Conservation (phyloP, 2,113 vertebrate genomes). For the Edolisoma coerulescens region DNA sequence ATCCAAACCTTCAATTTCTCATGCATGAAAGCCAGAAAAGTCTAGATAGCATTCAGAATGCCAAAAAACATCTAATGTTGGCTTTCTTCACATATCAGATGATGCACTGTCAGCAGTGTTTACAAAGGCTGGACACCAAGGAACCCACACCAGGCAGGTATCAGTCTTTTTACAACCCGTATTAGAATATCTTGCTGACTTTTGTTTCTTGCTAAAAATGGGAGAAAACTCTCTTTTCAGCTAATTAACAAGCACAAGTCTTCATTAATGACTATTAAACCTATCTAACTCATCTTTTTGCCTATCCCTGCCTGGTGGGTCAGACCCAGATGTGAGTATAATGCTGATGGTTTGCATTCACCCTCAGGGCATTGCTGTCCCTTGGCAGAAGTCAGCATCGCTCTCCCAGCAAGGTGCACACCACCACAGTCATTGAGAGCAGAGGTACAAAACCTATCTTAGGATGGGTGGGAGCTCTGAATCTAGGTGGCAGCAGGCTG, state of each 20-base stretch:
- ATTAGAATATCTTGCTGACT: background rate
- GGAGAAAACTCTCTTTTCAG: background rate
- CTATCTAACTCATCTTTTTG: background rate
- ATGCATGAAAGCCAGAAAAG: background rate
- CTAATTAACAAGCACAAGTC: background rate
- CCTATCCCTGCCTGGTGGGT: background rate
- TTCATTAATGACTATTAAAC: background rate
- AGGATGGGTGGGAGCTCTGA: background rate
- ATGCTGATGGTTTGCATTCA: background rate
- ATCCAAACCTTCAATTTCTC: background rate
- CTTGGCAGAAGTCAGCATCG: background rate
- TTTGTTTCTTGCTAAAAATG: background rate
- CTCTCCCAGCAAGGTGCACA: background rate
- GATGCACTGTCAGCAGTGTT: background rate
- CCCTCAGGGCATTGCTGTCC: background rate
- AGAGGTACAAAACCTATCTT: background rate
- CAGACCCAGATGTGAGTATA: background rate
- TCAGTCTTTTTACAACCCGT: fast-evolving
- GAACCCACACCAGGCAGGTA: background rate
- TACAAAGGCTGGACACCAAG: background rate
- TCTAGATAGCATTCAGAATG: background rate
- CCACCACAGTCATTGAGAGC: background rate
- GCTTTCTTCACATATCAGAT: background rate
- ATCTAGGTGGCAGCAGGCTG: background rate
- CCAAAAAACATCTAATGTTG: background rate